A percentile compares a stretch with the other conserved stretches of the same genome.
Conservation (phyloP, 2,113 vertebrate species). For the Labrus mixtus region DNA sequence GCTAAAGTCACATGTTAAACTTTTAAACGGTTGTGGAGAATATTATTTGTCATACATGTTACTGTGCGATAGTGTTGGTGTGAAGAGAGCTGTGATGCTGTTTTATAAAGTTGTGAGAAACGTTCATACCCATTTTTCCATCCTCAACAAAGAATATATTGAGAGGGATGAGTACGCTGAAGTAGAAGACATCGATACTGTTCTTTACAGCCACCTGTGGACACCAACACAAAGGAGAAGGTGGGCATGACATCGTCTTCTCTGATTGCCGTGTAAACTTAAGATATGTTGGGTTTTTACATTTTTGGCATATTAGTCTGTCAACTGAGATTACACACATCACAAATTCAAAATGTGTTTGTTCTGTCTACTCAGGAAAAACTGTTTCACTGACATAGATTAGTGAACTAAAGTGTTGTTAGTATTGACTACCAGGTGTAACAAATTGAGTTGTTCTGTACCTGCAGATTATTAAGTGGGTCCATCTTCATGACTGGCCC, state of each 20-base stretch:
- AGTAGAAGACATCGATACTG: slow-evolving; percentile 99
- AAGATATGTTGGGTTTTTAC: too few relatives aligned
- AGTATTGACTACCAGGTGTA: too few relatives aligned
- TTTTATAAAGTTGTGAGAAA: background rate
- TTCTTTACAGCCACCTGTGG: slow-evolving; percentile 98
- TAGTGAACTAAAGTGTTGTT: too few relatives aligned
- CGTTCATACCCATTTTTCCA: slow-evolving; percentile 95
- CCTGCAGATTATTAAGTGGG: slow-evolving; percentile 98
- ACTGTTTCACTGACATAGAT: too few relatives aligned
- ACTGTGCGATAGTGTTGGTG: background rate
- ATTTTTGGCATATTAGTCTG: too few relatives aligned
- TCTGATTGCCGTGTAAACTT: too few relatives aligned
- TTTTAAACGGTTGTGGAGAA: too few relatives aligned
- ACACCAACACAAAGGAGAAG: background rate
- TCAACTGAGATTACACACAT: too few relatives aligned
- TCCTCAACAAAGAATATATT: slow-evolving; percentile 99
- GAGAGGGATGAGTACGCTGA: slow-evolving; percentile 98
- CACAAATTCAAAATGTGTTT: too few relatives aligned
- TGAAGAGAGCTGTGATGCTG: background rate
- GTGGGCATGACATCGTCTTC: background rate
- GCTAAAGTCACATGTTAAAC: too few relatives aligned
- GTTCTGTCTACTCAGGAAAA: too few relatives aligned
- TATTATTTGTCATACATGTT: too few relatives aligned
- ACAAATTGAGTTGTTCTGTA: slow-evolving; percentile 51
- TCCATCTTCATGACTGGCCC: slow-evolving; percentile 99